Evolutionary conservation across 2,888 invertebrate genomes (phyloP).

Genomic region (Cryptophagus acutangulus): DNA sequence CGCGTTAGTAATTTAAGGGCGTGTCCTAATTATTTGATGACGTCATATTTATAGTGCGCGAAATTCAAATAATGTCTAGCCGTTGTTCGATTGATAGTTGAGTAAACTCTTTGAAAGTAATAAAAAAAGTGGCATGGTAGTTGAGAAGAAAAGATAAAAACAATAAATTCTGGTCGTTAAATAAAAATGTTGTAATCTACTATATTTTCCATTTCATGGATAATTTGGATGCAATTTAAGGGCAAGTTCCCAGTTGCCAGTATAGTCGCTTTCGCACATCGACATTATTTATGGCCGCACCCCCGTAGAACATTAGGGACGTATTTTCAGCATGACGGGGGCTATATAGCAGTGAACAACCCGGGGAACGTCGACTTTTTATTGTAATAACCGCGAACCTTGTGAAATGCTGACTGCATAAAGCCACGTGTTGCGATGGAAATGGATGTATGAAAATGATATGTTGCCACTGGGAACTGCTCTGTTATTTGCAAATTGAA

Average conservation of each 20-base stretch:
- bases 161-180: slow-evolving; percentile 36
- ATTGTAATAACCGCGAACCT: slow-evolving; percentile 42
- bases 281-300: slow-evolving; percentile 41
- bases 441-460: slow-evolving; percentile 39
- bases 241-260: slow-evolving; percentile 31
- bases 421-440: slow-evolving; percentile 40
- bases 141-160: slow-evolving; percentile 32
- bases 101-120: no score
- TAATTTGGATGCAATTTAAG: slow-evolving; percentile 36
- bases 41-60: no score
- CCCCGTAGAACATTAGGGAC: slow-evolving; percentile 38
- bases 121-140: no score
- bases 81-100: no score
- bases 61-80: no score
- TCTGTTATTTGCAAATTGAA: slow-evolving; percentile 40
- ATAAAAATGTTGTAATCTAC: slow-evolving; percentile 37
- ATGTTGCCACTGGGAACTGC: slow-evolving; percentile 35
- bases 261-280: slow-evolving; percentile 39
- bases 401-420: slow-evolving; percentile 40
- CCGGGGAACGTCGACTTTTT: slow-evolving; percentile 33
- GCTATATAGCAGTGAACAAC: slow-evolving; percentile 11
- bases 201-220: slow-evolving; percentile 38
- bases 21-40: no score
- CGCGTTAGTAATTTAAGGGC: no score
- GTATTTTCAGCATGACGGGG: slow-evolving; percentile 36